phyloP scores from a whole-genome alignment of 1,140 invertebrate species.

The Nephila pilipes region DNA sequence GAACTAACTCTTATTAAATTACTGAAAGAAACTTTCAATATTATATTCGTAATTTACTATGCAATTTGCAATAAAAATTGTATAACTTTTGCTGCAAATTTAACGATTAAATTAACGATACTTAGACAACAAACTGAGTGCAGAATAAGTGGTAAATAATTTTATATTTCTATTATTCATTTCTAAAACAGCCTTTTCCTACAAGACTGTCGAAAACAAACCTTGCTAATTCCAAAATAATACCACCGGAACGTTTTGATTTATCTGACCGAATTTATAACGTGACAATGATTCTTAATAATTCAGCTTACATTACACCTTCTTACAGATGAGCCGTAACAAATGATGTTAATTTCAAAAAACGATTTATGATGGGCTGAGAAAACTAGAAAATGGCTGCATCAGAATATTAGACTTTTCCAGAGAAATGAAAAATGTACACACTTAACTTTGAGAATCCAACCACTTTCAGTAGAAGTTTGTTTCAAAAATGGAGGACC shows the following conservation, averaged over 20 bases:
- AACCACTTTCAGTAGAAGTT: constrained; percentile 3
- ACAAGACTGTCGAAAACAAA: too few species aligned
- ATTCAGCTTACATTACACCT: not conserved
- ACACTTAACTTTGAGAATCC: not conserved
- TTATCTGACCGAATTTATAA: not conserved
- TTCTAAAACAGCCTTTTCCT: too few species aligned
- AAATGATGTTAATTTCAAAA: not conserved
- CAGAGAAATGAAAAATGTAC: not conserved
- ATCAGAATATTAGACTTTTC: constrained; percentile 27
- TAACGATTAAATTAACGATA: too few species aligned
- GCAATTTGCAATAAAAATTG: too few species aligned
- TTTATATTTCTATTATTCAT: too few species aligned
- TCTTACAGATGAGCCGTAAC: not conserved
- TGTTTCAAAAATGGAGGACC: not conserved
- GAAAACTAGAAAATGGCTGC: not conserved
- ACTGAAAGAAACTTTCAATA: too few species aligned
- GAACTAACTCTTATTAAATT: too few species aligned
- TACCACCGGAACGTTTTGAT: not conserved
- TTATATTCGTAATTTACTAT: too few species aligned
- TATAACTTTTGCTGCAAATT: too few species aligned
- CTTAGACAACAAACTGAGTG: too few species aligned
- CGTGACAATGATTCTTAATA: not conserved
- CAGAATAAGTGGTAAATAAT: too few species aligned
- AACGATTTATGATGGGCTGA: not conserved
- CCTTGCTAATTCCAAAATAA: not conserved